Percentiles rank a stretch among this genome's conserved stretches.
phyloP scores from a whole-genome alignment of 2,113 vertebrate genomes.

The Brachypodius melanocephalos region DNA sequence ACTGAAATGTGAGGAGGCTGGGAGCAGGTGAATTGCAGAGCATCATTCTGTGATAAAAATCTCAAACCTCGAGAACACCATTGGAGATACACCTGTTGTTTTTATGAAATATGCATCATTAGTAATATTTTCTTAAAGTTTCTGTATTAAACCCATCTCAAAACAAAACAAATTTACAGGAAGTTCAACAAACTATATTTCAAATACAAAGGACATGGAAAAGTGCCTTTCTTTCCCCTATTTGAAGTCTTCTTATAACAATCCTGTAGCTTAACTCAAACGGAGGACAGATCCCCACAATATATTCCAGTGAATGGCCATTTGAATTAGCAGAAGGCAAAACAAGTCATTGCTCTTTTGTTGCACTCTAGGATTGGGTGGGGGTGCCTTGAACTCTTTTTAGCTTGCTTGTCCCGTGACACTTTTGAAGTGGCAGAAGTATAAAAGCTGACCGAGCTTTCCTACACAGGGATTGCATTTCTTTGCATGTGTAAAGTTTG shows the following conservation, averaged over 20 bases:
- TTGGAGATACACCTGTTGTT: neutral
- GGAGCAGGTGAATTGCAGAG: neutral
- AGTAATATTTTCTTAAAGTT: neutral
- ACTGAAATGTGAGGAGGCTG: neutral
- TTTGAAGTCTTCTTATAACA: neutral
- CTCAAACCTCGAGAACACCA: neutral
- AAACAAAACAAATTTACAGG: neutral
- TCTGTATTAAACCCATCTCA: neutral
- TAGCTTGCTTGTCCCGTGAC: neutral
- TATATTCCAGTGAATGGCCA: neutral
- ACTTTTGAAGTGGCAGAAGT: neutral
- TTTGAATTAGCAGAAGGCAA: neutral
- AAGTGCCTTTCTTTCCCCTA: rapidly evolving
- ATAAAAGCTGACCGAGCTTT: neutral
- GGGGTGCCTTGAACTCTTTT: neutral
- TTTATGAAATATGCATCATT: neutral
- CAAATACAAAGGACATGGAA: neutral
- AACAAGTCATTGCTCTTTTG: neutral
- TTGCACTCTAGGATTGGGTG: neutral
- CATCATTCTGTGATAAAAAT: neutral
- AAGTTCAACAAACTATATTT: neutral
- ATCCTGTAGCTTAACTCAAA: neutral
- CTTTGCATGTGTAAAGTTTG: neutral
- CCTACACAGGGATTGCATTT: neutral
- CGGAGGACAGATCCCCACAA: neutral